Percentiles rank a stretch among this genome's conserved stretches.
Evolutionary conservation across 1,140 invertebrate species (phyloP).

Genomic region (Neodiprion fabricii): DNA sequence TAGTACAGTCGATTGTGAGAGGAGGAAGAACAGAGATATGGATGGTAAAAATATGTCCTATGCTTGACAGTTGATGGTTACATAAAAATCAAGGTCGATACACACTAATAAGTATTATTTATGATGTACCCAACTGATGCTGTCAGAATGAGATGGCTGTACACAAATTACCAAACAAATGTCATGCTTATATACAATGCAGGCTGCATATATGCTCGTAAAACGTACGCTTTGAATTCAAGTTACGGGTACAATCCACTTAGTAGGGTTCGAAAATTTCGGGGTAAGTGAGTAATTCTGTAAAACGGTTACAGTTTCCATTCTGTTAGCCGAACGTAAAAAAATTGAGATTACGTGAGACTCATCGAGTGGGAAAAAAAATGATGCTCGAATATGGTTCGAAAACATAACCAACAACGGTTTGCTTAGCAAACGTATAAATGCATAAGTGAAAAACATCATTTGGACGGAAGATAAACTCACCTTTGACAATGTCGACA

Average conservation of each 20-base stretch:
- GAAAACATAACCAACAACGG: not conserved
- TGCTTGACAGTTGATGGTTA: not conserved
- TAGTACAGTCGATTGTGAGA: not conserved
- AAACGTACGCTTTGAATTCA: too few relatives aligned
- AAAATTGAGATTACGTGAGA: too few relatives aligned
- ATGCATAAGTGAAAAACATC: not conserved
- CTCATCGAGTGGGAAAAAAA: not conserved
- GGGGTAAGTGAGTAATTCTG: not conserved
- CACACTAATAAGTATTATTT: not conserved
- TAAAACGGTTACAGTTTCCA: not conserved
- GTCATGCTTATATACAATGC: too few relatives aligned
- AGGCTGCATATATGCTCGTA: too few relatives aligned
- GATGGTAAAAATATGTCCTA: not conserved
- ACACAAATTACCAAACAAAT: not conserved
- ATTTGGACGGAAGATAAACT: not conserved
- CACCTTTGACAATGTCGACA: not conserved
- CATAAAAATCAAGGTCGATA: constrained; percentile 3
- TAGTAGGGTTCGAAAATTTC: not conserved
- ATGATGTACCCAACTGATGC: not conserved
- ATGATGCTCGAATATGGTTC: not conserved
- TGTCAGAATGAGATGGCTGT: not conserved
- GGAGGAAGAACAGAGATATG: not conserved
- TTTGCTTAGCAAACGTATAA: not conserved
- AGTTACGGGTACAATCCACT: too few relatives aligned
- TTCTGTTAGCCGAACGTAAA: too few relatives aligned